Conservation (phyloP, 2,888 invertebrate species). For the Parnassius glacialis region DNA sequence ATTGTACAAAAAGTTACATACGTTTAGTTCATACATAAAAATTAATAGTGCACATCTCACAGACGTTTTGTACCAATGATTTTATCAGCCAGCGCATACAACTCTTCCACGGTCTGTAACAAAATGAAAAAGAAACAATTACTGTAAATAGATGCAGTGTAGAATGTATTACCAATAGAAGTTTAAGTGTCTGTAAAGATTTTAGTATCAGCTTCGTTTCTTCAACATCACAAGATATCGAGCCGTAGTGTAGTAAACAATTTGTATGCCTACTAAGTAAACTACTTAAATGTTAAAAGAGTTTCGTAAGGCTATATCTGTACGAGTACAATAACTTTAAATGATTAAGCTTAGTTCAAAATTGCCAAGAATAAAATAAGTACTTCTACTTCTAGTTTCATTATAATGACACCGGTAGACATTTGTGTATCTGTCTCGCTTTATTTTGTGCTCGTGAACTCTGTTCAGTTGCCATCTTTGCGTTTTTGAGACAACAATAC, state of each 20-base stretch:
- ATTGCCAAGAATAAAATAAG: no score
- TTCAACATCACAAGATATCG: slow-evolving; percentile 4
- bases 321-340: no score
- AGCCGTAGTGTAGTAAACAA: slow-evolving; percentile 16
- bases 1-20: slow-evolving; percentile 17
- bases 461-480: slow-evolving; percentile 17
- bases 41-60: slow-evolving; percentile 31
- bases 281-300: not conserved
- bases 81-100: slow-evolving; percentile 84
- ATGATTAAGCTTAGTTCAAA: no score
- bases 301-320: no score
- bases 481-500: slow-evolving; percentile 16
- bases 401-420: slow-evolving; percentile 20
- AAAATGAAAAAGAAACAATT: slow-evolving; percentile 29
- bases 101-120: slow-evolving; percentile 85
- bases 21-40: slow-evolving; percentile 11
- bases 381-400: not conserved
- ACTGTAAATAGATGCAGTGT: not conserved
- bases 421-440: slow-evolving; percentile 5
- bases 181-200: slow-evolving; percentile 5
- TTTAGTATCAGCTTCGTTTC: slow-evolving; percentile 9
- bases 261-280: not conserved
- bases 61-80: slow-evolving; percentile 80
- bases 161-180: not conserved
- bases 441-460: slow-evolving; percentile 9